Evolutionary conservation across 2,888 invertebrate genomes (phyloP), one percentile per base, ranked within the genome.

Genomic region (Parnassius orleans): DNA sequence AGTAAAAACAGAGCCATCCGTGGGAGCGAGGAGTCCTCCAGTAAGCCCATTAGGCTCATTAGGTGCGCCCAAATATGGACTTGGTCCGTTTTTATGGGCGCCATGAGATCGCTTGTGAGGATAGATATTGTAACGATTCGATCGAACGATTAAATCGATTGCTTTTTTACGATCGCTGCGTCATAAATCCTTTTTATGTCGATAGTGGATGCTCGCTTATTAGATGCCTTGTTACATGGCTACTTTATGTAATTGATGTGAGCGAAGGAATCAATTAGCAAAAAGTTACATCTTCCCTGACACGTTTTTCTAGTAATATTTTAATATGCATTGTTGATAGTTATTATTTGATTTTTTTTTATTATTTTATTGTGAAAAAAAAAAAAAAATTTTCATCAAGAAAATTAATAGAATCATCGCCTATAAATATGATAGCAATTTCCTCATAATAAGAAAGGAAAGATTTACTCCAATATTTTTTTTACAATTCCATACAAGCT

Each of bases 41-140:
- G 53, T 42, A 51, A 61, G 54, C 59, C 63, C 80, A 78, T 79
- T 81, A 76, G 73, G 76, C 81, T 86, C 84, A 85, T 86, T 86
- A 86, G 78, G 69, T 62, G 66, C 63, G 64, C 65, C 86, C 86
- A 77, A 83, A 86, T 85, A 86, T 72, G 86, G 86, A 41, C 65
- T 64, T 64, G 58, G 64, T 67, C 58, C 65, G 72, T 83, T 83
- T 79, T 83, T 80, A 74, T 75, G 68, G 64, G 58, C 62, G 65
- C 55, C 66, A 60, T 33, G 58, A 53, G 54, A 53, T 64, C 65
- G 65, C 57, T 67, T 64, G 53, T 46, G 58, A 43, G 68, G 64
- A 64, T 66, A 72, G 72, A 74, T 73, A 70, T 68, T 65, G 60
- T 69, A 71, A 67, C 73, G 73, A 69, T 72, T 66, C 69, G 71